Evolutionary conservation across 2,888 invertebrate species (phyloP), one percentile per base, ranked within the genome.

Genomic region (Sinhomidia bicolor): DNA sequence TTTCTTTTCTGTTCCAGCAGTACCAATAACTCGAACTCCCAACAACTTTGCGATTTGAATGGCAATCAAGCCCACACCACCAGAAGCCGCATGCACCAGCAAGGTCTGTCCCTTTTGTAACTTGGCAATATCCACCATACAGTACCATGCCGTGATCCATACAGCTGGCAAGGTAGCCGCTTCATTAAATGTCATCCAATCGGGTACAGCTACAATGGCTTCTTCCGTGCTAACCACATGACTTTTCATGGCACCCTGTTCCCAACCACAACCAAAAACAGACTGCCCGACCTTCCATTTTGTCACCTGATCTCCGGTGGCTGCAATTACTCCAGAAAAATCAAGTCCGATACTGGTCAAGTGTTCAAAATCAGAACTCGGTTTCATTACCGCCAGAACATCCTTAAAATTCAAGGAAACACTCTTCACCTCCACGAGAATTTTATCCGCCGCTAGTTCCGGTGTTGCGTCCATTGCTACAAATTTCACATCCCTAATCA

Each of bases 21-120:
- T 90, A 7, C 89, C 89, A 12, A 89, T 82, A 1, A 90, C 78
- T 12, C 74, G 60, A 9, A 81, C 88, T 1, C 89, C 89, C 4
- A 89, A 2, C 7, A 74, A 23, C 36, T 86, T 62, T 0, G 89
- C 87, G 2, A 91, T 79, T 76, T 90, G 91, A 57, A 91, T 80
- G 6, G 91, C 89, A 12, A 83, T 74, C 0, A 91, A n/a, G 0
- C 91, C 91, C 0, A 91, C 91, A 0, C 91, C 91, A 0, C 91
- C 91, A 12, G 89, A 88, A 5, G 88, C 89, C 0, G 89, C 89
- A 23, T 91, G 91, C 14, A 91, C 84, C 6, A 91, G 60, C 0
- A 86, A 26, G 1, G 82, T 90, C 29, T 88, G 81, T 14, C 82
- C 87, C 14, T 57, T 54, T 17, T 51, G 51, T 10, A 88, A 12